Conservation (phyloP, 2,888 invertebrate species). For the Polyploca ridens region DNA sequence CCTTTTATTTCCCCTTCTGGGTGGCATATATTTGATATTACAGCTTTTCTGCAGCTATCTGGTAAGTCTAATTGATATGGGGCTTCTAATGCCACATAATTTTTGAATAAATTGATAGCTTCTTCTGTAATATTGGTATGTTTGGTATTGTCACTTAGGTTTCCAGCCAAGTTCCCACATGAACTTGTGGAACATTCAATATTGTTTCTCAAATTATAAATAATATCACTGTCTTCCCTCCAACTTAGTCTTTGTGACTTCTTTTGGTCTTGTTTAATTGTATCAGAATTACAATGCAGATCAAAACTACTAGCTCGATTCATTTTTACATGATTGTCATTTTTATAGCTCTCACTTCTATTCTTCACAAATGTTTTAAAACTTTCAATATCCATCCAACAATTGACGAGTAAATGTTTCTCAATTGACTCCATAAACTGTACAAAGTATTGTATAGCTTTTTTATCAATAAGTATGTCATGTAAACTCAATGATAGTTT, state of each 20-base stretch:
- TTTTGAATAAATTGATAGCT: conserved; percentile 90
- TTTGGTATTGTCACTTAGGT: conserved; percentile 40
- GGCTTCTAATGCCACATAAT: conserved; percentile 89
- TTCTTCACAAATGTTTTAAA: conserved; percentile 72
- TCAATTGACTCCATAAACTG: conserved; percentile 93
- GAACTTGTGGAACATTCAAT: conserved; percentile 62
- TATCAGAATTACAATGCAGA: conserved; percentile 51
- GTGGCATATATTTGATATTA: conserved; percentile 87
- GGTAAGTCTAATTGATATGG: conserved; percentile 85
- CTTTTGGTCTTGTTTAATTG: conserved; percentile 36
- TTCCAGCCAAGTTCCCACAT: conserved; percentile 55
- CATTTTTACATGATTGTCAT: conserved; percentile 53
- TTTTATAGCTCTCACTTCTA: conserved; percentile 37
- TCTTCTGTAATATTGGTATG: conserved; percentile 74
- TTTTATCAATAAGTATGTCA: conserved; percentile 91
- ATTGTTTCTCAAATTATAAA: conserved; percentile 42
- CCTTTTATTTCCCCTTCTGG: conserved; percentile 87
- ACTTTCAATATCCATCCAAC: conserved; percentile 91
- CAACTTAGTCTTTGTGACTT: conserved; percentile 53
- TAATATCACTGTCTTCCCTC: conserved; percentile 46
- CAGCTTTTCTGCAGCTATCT: conserved; percentile 83
- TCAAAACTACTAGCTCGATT: conserved; percentile 70
- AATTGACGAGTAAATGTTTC: conserved; percentile 85
- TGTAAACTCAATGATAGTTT: conserved; percentile 89
- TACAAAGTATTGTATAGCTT: conserved; percentile 92